phyloP scores from a whole-genome alignment of 2,888 invertebrate species.

The Abrostola tripartita region DNA sequence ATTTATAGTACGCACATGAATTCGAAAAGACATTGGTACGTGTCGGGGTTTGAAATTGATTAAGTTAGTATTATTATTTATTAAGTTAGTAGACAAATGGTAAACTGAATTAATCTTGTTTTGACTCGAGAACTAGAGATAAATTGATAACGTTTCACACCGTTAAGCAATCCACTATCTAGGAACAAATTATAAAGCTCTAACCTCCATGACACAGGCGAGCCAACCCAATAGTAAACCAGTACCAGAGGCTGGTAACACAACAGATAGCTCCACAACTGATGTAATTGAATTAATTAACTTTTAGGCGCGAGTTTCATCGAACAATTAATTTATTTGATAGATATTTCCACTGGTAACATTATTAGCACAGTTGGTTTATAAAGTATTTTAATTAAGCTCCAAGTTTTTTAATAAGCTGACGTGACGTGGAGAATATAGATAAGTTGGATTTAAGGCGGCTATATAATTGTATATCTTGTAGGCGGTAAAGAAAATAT shows the following conservation, averaged over 20 bases:
- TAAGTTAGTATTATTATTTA: no score
- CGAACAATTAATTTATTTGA: constrained; percentile 4
- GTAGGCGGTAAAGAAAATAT: no score
- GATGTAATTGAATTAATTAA: background rate
- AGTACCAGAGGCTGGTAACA: background rate
- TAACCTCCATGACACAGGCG: background rate
- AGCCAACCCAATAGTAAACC: background rate
- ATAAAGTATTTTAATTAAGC: constrained; percentile 3
- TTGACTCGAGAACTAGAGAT: no score
- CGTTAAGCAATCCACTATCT: no score
- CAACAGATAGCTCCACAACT: background rate
- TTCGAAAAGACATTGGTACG: no score
- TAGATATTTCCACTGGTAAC: constrained; percentile 7
- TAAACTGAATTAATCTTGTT: no score
- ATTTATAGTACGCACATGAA: no score
- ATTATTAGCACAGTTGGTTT: background rate
- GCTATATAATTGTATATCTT: no score
- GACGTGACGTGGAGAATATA: background rate
- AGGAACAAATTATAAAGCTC: background rate
- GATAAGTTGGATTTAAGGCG: background rate
- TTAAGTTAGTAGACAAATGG: no score
- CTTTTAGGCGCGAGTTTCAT: background rate
- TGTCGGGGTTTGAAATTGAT: no score
- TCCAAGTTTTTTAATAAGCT: background rate
- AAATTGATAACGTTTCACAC: no score